Evolutionary conservation across 2,113 vertebrate genomes (phyloP), one percentile per base, ranked within the genome.

Genomic region (Odocoileus virginianus): DNA sequence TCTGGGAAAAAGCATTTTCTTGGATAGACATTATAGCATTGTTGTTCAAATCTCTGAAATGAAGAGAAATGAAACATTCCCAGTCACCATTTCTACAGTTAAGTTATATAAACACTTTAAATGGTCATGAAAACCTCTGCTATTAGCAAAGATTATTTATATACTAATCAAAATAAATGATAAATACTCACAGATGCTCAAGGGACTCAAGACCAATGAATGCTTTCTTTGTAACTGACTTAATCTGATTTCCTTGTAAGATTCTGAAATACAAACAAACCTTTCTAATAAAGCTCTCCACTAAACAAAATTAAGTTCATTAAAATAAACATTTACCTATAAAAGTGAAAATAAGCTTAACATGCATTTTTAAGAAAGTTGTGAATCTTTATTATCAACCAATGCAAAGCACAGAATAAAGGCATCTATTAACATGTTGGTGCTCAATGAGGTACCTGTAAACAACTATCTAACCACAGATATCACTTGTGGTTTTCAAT

Each of bases 231-330:
- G 99, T 99, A 96, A 99, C 91, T 91, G 99, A 99, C 74, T 99
- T 99, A 97, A 99, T 99, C 95, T 99, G 99, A 97, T 99, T 99
- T 98, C 99, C 99, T 98, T 99, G 99, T 92, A 99, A 98, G 96
- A 99, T 98, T 98, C 99, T 99, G 98, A 97, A 99, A 99, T 45
- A 98, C 30, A 98, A 96, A 97, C n/a, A 98, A 82, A 92, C 17
- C 78, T 93, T 94, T 83, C 74, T 96, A 94, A 92, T 87, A 95
- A 97, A 89, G 52, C 30, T 92, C 27, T 85, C 55, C n/a, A 61
- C 9, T 94, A 82, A 92, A 82, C 36, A 94, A 97, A 98, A 93
- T 95, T 92, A 94, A 94, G 87, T 95, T 88, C 71, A 97, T 92
- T 97, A 98, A 85, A 85, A 47, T 50, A 87, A 85, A 94, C n/a